These are phyloP conservation scores for Aphaenogaster floridana DNA, from an alignment of 1,140 invertebrate species.

Conservation along the genomic window DNA sequence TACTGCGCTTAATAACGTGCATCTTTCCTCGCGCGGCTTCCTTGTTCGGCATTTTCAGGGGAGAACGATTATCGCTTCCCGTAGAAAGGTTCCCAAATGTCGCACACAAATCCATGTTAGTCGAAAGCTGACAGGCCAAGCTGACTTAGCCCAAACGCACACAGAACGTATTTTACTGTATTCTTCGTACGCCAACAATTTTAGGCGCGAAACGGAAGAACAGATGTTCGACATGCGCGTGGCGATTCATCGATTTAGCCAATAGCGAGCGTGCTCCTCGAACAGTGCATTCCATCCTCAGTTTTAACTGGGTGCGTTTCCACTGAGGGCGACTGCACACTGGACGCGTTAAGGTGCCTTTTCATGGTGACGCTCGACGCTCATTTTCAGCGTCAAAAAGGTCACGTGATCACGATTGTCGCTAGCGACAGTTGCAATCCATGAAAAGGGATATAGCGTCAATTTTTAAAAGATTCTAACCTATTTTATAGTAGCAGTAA, in stretches of 20 bases:
- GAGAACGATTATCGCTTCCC: neutral
- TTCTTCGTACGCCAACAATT: constrained; percentile 6
- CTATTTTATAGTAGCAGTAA: too few relatives aligned
- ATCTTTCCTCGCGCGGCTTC: constrained; percentile 79
- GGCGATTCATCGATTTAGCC: neutral
- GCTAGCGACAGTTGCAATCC: too few relatives aligned
- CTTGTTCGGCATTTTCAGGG: constrained; percentile 47
- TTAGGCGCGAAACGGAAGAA: constrained; percentile 51
- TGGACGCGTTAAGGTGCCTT: too few relatives aligned
- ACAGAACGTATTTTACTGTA: neutral
- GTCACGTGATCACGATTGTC: too few relatives aligned
- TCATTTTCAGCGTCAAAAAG: too few relatives aligned
- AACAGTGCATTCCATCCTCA: neutral
- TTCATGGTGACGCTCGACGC: too few relatives aligned
- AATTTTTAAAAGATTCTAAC: too few relatives aligned
- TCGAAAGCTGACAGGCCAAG: neutral
- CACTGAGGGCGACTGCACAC: too few relatives aligned
- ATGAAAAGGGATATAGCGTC: too few relatives aligned
- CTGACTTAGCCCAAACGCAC: too few relatives aligned
- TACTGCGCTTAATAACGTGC: constrained; percentile 88
- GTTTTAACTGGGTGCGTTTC: neutral
- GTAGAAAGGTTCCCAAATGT: neutral
- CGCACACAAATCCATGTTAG: neutral
- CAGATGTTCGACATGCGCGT: constrained; percentile 21
- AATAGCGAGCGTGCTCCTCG: neutral